Evolutionary conservation across 2,113 vertebrate genomes (phyloP).

Genomic region (Capreolus pygargus): DNA sequence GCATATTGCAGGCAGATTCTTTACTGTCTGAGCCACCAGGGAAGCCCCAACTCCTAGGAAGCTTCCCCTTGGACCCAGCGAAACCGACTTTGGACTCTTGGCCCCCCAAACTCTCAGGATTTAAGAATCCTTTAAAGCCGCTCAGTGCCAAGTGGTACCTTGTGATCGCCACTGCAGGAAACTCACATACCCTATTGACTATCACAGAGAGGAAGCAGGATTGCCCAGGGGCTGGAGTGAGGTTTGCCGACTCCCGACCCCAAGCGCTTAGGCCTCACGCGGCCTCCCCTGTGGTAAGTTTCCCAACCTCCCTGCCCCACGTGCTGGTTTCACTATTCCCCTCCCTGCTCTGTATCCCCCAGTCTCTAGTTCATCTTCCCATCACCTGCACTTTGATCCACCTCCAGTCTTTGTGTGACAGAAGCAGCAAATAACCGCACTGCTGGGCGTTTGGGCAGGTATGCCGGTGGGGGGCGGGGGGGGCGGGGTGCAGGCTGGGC

Average conservation of each 20-base stretch:
- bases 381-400: too few relatives aligned
- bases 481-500: too few relatives aligned
- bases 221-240: not conserved
- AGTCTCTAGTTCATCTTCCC: not conserved
- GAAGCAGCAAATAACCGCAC: not conserved
- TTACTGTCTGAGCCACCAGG: not conserved
- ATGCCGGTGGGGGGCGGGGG: too few relatives aligned
- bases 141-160: not conserved
- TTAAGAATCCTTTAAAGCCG: not conserved
- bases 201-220: not conserved
- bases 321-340: not conserved
- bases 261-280: not conserved
- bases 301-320: not conserved
- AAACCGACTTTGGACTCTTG: not conserved
- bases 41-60: not conserved
- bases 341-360: not conserved
- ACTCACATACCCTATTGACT: not conserved
- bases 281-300: not conserved
- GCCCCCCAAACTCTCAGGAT: not conserved
- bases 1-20: not conserved
- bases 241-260: not conserved
- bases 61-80: not conserved
- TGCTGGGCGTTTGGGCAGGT: not conserved
- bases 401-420: not conserved
- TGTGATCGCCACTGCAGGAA: not conserved